Evolutionary conservation across 2,888 invertebrate genomes (phyloP), one percentile per base, ranked within the genome.

Genomic region (Ophion costatus): DNA sequence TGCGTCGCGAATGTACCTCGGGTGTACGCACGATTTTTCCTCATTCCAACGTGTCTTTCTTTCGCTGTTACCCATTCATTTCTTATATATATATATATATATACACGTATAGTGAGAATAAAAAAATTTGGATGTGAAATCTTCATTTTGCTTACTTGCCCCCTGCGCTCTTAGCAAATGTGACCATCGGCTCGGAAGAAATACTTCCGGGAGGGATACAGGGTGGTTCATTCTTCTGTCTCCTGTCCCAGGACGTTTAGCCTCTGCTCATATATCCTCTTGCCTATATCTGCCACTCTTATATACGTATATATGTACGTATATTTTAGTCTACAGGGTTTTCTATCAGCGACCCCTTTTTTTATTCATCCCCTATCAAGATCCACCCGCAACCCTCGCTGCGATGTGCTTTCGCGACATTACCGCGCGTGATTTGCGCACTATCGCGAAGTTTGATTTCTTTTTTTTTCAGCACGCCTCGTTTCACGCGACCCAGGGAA

Each of bases 51-150:
- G 56, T 56, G 57, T 20, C 57, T 69, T 42, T 56, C 24, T 45
- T 22, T 83, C 70, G n/a, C 64, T 63, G 69, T 78, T 59, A 80
- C 86, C 88, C 89, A 88, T 88, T 89, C 88, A 89, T 88, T 88
- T 87, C 85, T 82, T 84, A 14, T 45, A 45, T 45, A 14, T 86
- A 33, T 38, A 59, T 73, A 51, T 80, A 64, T 61, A 45, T 11
- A 11, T 38, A 59, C 22, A 59, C 20, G 51, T 78, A 84, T 42
- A 24, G n/a, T n/a, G n/a, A 77, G 73, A 63, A 38, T 56, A 29
- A 90, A 91, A 91, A 92, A 92, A 92, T 92, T 92, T 90, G 91
- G 92, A 92, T 92, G 93, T 92, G 91, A 93, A 93, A 93, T 93
- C 90, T 92, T 92, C 92, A 93, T 92, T 93, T 93, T 77, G 82